Percentiles rank a stretch among this genome's conserved stretches.
These are phyloP conservation scores for Sphyrna mokarran DNA, from an alignment of 2,113 vertebrate species.

Conservation along the genomic window DNA sequence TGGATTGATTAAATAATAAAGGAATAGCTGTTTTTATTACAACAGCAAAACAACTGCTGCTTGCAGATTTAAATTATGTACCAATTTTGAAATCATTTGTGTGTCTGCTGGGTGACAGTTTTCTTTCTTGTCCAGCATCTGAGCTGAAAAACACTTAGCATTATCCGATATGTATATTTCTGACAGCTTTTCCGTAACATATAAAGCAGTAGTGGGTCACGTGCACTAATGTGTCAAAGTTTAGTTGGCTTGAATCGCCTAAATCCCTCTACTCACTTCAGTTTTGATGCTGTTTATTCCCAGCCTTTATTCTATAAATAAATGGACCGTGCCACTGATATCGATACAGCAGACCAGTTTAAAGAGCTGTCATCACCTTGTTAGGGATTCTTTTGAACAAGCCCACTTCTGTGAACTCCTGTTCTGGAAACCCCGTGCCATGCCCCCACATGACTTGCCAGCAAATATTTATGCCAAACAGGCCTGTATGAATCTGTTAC, in stretches of 20 bases:
- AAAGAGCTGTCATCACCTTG: not conserved
- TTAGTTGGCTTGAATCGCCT: not conserved
- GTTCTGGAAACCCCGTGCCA: not conserved
- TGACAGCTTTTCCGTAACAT: constrained; percentile 24
- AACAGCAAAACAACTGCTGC: constrained; percentile 32
- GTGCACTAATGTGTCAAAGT: not conserved
- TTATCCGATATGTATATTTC: not conserved
- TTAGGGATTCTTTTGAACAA: constrained; percentile 9
- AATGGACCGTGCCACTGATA: not conserved
- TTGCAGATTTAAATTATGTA: constrained; percentile 12
- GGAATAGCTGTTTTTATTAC: constrained; percentile 37
- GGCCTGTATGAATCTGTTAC: not conserved
- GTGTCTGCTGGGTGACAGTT: not conserved
- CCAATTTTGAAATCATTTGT: constrained; percentile 27
- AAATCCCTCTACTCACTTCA: not conserved
- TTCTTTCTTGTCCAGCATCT: not conserved
- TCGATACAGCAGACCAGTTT: not conserved
- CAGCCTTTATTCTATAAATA: constrained; percentile 6
- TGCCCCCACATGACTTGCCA: not conserved
- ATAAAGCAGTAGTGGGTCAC: not conserved
- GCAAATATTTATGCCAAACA: not conserved
- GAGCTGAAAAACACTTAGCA: not conserved
- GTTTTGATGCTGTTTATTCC: not conserved
- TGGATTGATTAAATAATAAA: constrained; percentile 36
- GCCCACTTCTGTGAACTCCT: not conserved